Base-by-base conservation (phyloP, 2,113 vertebrate genomes). In the Glareola pratincola region DNA sequence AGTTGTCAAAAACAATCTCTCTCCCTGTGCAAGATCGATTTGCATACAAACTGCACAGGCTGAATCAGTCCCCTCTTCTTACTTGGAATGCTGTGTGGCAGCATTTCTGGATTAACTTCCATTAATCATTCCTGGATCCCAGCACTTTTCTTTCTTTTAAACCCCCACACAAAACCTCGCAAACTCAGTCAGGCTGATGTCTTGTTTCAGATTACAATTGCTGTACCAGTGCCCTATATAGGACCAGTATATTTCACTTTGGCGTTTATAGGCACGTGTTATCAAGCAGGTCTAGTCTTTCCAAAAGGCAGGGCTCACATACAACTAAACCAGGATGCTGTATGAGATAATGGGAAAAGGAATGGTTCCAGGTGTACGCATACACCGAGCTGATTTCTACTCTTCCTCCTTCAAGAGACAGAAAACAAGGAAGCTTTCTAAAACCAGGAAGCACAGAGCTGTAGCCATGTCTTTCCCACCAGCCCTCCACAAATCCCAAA, bases 1-100 rank as follows among this genome's bases (percentile, higher is more conserved):
- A 75, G 82, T 77, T 97, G 95, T 97, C 92, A 90, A 73, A 96
- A 97, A 54, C 66, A 92, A 96, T 96, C 74, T 93, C 56, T 66
- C 36, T 92, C n/a, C 43, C 48, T 92, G 32, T 85, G 73, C 73
- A 85, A 43, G 45, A 94, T 37, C 60, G 74, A 88, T 97, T 94
- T 97, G 88, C 95, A 88, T 95, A 96, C 67, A 97, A 90, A 95
- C 93, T 83, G 86, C 84, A 71, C 51, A 91, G 79, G 47, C 86
- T 87, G 73, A 83, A 94, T 91, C 87, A 90, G 92, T 90, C 37
- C 63, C 85, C 37, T 75, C 37, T 41, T 78, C 90, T 94, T 85
- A 30, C 78, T 96, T 76, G 82, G 87, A 95, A 71, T 88, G 85
- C 64, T 72, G 53, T 5, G 1, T 54, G 51, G 76, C 77, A 93